Evolutionary conservation across 1,140 invertebrate genomes (phyloP).

Genomic region (Pararge aegeria): DNA sequence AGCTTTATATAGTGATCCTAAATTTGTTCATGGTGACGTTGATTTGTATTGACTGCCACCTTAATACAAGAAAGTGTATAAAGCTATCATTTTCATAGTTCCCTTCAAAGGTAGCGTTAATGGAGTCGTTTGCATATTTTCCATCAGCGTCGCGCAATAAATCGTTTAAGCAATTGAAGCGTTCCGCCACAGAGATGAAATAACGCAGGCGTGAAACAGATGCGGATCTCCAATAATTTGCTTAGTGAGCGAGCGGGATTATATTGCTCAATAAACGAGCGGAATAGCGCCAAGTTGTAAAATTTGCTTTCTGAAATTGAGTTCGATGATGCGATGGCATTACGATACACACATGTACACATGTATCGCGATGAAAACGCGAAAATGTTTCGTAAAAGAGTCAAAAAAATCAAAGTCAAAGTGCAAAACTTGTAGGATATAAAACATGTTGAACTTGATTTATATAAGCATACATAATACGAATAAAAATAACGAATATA

Average conservation of each 20-base stretch:
- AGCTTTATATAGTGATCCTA: no score
- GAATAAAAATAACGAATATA: no score
- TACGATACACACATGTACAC: not conserved
- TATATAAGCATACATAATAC: no score
- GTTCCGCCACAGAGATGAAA: slow-evolving; percentile 17
- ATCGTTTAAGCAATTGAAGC: slow-evolving; percentile 4
- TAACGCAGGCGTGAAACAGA: slow-evolving; percentile 27
- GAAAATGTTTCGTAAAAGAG: not conserved
- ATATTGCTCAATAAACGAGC: slow-evolving; percentile 26
- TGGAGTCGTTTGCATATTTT: slow-evolving; percentile 14
- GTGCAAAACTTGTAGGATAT: no score
- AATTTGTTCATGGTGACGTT: no score
- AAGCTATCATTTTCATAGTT: no score
- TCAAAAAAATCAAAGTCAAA: not conserved
- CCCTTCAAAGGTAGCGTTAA: no score
- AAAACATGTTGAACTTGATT: no score
- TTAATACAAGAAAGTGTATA: no score
- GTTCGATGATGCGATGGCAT: not conserved
- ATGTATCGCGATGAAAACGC: not conserved
- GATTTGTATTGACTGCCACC: no score
- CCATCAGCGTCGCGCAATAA: slow-evolving; percentile 14
- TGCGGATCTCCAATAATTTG: slow-evolving; percentile 27
- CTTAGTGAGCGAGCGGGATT: slow-evolving; percentile 24
- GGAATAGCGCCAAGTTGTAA: slow-evolving; percentile 30
- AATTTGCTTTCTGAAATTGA: slow-evolving; percentile 16